Conservation (phyloP, 2,797 vertebrate species). For the Rhynchonycteris naso region DNA sequence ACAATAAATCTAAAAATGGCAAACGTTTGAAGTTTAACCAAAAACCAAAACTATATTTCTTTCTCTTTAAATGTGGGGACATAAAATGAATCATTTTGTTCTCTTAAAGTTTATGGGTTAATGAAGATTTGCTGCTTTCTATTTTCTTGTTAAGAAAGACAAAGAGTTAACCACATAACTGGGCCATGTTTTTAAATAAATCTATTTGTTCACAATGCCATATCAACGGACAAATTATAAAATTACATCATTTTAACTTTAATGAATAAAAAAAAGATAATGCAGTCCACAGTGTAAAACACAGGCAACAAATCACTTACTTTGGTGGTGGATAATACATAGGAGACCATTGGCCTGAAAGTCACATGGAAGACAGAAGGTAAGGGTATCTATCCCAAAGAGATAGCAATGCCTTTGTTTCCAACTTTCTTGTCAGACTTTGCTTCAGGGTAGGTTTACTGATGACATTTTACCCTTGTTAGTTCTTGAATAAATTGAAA, state of each 20-base stretch:
- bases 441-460: slow-evolving; percentile 49
- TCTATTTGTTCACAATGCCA: slow-evolving; percentile 18
- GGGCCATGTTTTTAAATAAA: slow-evolving; percentile 3
- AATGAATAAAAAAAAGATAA: not conserved
- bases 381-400: not conserved
- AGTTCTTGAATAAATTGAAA: slow-evolving; percentile 27
- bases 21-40: not conserved
- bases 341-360: not conserved
- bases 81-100: slow-evolving; percentile 35
- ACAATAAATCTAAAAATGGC: not conserved
- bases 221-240: not conserved
- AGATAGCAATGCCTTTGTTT: slow-evolving; percentile 45
- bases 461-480: slow-evolving; percentile 2
- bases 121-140: slow-evolving; percentile 26
- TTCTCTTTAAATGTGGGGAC: slow-evolving; percentile 37
- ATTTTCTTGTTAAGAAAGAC: slow-evolving; percentile 45
- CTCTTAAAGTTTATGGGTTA: slow-evolving; percentile 4
- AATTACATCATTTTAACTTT: slow-evolving; percentile 31
- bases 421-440: slow-evolving; percentile 36
- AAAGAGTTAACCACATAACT: not conserved
- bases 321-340: not conserved
- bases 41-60: not conserved
- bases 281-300: not conserved
- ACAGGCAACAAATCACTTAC: not conserved
- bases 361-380: slow-evolving; percentile 50